Percentiles rank a stretch among this genome's conserved stretches.
Conservation (phyloP, 2,888 invertebrate species). For the Archips xylosteana region DNA sequence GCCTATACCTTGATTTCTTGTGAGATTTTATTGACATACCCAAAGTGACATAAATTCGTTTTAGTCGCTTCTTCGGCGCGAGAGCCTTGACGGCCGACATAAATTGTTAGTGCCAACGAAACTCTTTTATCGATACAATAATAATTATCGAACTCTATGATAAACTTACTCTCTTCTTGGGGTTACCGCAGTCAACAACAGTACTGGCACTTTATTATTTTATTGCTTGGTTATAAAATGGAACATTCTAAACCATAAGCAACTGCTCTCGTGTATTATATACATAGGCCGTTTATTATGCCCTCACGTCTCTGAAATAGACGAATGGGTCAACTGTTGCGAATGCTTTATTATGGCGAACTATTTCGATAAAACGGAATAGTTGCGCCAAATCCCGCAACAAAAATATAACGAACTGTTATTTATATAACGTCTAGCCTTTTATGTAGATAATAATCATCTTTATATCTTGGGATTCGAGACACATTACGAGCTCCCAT, state of each 20-base stretch:
- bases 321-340: slow-evolving; percentile 70
- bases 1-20: slow-evolving; percentile 53
- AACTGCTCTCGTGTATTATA: slow-evolving; percentile 53
- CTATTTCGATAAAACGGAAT: slow-evolving; percentile 55
- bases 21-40: slow-evolving; percentile 60
- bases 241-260: slow-evolving; percentile 33
- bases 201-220: slow-evolving; percentile 16
- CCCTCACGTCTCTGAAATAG: slow-evolving; percentile 57
- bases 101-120: slow-evolving; percentile 59
- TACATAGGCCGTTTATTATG: slow-evolving; percentile 62
- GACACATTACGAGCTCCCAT: slow-evolving; percentile 66
- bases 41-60: slow-evolving; percentile 57
- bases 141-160: slow-evolving; percentile 10
- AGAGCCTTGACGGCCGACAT: slow-evolving; percentile 47
- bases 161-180: neutral
- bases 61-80: slow-evolving; percentile 22
- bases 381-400: slow-evolving; percentile 54
- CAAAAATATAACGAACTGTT: slow-evolving; percentile 58
- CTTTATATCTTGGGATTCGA: slow-evolving; percentile 65
- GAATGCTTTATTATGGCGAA: slow-evolving; percentile 63
- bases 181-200: slow-evolving; percentile 3
- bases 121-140: slow-evolving; percentile 20
- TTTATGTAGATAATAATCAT: slow-evolving; percentile 74
- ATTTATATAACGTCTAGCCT: slow-evolving; percentile 60
- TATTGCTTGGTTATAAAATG: slow-evolving; percentile 15